These are phyloP conservation scores for Apocheima hispidaria DNA, from an alignment of 2,888 invertebrate species.

Conservation along the genomic window DNA sequence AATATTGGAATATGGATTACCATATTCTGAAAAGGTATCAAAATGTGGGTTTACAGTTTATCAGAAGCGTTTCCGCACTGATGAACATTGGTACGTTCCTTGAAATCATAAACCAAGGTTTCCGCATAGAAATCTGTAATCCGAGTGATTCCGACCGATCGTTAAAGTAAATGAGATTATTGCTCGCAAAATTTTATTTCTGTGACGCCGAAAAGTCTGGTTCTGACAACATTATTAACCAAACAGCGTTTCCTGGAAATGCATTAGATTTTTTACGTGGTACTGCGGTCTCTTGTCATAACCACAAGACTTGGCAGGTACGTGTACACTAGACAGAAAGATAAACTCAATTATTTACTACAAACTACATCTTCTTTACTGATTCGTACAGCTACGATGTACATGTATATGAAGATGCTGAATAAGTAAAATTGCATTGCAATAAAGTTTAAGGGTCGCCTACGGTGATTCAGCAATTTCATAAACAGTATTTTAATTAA, in stretches of 20 bases:
- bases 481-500: no score
- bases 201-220: constrained; percentile 24
- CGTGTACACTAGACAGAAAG: no score
- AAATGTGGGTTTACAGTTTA: constrained; percentile 65
- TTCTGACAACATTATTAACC: constrained; percentile 26
- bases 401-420: no score
- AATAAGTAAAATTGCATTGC: no score
- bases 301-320: no score
- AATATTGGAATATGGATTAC: not conserved
- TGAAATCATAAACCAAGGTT: constrained; percentile 64
- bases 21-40: constrained; percentile 27
- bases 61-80: constrained; percentile 61
- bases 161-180: constrained; percentile 36
- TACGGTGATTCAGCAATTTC: no score
- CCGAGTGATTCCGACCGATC: constrained; percentile 37
- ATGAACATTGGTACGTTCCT: constrained; percentile 53
- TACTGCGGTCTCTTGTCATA: no score
- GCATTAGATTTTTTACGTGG: not conserved
- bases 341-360: no score
- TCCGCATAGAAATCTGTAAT: constrained; percentile 53
- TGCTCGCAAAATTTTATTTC: constrained; percentile 27
- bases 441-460: no score
- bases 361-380: no score
- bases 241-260: not conserved
- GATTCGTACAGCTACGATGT: no score